phyloP scores from a whole-genome alignment of 2,888 invertebrate species.

The Magallana nippona region DNA sequence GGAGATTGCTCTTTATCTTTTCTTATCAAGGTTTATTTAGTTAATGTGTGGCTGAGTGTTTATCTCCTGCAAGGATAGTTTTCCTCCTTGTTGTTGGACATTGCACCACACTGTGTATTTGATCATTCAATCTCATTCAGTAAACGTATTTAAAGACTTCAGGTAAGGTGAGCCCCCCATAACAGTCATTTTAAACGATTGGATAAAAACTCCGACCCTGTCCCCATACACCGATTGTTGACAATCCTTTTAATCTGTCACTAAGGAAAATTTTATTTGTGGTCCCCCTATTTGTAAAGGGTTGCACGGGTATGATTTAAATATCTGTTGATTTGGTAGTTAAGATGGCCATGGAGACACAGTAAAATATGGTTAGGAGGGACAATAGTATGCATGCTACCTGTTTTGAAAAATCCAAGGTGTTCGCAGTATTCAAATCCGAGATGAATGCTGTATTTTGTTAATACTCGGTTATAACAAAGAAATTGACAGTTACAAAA shows the following conservation, averaged over 20 bases:
- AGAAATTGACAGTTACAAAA: not conserved
- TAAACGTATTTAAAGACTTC: slow-evolving; percentile 8
- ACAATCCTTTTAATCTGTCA: slow-evolving; percentile 33
- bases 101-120: slow-evolving; percentile 21
- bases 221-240: slow-evolving; percentile 1
- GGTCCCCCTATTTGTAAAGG: not conserved
- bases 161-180: slow-evolving; percentile 20
- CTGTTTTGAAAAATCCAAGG: slow-evolving; percentile 5
- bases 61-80: slow-evolving; percentile 22
- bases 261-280: slow-evolving; percentile 1
- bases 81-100: slow-evolving; percentile 26
- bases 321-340: slow-evolving; percentile 2
- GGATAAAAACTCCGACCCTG: not conserved
- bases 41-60: slow-evolving; percentile 24
- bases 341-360: not conserved
- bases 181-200: not conserved
- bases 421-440: not conserved
- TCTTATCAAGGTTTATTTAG: slow-evolving; percentile 21
- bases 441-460: not conserved
- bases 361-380: not conserved
- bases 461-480: not conserved
- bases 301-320: not conserved
- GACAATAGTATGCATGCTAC: not conserved
- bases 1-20: slow-evolving; percentile 10
- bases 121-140: slow-evolving; percentile 24